These are phyloP conservation scores for Propithecus deckenii DNA, from an alignment of 2,797 vertebrate species.

Conservation along the genomic window DNA sequence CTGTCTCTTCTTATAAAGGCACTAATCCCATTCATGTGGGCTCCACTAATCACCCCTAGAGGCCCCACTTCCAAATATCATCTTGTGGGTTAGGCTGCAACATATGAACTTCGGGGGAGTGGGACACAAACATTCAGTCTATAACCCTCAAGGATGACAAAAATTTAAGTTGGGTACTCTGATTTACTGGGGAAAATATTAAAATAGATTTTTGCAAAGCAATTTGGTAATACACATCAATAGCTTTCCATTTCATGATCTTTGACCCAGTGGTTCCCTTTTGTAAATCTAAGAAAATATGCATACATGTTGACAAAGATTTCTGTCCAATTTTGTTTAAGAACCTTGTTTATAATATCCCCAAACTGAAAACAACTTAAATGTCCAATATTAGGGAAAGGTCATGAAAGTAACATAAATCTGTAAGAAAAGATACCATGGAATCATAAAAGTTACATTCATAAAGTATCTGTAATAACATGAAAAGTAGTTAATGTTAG, in stretches of 20 bases:
- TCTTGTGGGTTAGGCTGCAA: not conserved
- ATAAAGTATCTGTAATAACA: not conserved
- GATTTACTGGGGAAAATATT: no score
- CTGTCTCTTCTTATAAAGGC: not conserved
- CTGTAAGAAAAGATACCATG: not conserved
- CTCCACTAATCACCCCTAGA: not conserved
- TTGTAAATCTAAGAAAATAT: not conserved
- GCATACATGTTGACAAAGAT: not conserved
- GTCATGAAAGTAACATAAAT: not conserved
- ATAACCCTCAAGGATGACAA: not conserved
- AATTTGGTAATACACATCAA: not conserved
- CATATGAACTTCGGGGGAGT: not conserved
- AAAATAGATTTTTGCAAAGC: not conserved
- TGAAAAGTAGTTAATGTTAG: not conserved
- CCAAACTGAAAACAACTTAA: slow-evolving; percentile 37
- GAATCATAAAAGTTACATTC: not conserved
- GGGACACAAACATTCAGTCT: not conserved
- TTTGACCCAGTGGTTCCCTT: not conserved
- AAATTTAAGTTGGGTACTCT: not conserved
- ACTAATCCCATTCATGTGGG: not conserved
- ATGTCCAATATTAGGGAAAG: slow-evolving; percentile 43
- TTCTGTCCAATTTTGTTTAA: not conserved
- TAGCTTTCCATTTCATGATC: not conserved
- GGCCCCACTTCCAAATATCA: not conserved
- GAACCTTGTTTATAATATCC: not conserved